phyloP scores from a whole-genome alignment of 2,888 invertebrate genomes.

The Agrotis ipsilon region DNA sequence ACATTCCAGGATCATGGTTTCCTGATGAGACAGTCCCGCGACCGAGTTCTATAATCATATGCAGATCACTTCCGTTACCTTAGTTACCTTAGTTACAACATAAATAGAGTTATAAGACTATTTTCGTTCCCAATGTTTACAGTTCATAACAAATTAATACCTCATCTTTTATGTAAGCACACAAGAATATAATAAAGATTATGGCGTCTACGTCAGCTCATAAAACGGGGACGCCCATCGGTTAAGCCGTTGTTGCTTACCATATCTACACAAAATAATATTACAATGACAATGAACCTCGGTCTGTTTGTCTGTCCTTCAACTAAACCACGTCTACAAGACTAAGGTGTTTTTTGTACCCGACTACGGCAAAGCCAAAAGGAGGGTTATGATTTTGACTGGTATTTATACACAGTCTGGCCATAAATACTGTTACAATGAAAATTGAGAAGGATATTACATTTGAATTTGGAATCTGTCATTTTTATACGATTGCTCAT shows the following conservation, averaged over 20 bases:
- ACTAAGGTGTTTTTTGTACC: too few relatives aligned
- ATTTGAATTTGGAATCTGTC: too few relatives aligned
- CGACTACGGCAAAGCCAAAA: too few relatives aligned
- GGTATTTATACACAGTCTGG: too few relatives aligned
- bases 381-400: too few relatives aligned
- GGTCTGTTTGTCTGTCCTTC: neutral
- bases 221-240: conserved; percentile 17
- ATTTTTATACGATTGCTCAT: too few relatives aligned
- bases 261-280: neutral
- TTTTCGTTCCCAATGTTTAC: conserved; percentile 5
- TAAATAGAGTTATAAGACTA: conserved; percentile 7
- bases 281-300: neutral
- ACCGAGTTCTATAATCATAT: too few relatives aligned
- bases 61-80: too few relatives aligned
- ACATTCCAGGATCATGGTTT: too few relatives aligned
- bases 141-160: neutral
- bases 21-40: too few relatives aligned
- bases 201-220: conserved; percentile 17
- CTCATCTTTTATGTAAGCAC: conserved; percentile 4
- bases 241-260: conserved; percentile 7
- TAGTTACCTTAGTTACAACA: neutral
- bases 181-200: conserved; percentile 22
- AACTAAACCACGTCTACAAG: neutral
- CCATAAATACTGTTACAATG: too few relatives aligned
- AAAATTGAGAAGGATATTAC: too few relatives aligned